Evolutionary conservation across 2,797 vertebrate genomes (phyloP), one percentile per base, ranked within the genome.

Genomic region (Peromyscus eremicus): DNA sequence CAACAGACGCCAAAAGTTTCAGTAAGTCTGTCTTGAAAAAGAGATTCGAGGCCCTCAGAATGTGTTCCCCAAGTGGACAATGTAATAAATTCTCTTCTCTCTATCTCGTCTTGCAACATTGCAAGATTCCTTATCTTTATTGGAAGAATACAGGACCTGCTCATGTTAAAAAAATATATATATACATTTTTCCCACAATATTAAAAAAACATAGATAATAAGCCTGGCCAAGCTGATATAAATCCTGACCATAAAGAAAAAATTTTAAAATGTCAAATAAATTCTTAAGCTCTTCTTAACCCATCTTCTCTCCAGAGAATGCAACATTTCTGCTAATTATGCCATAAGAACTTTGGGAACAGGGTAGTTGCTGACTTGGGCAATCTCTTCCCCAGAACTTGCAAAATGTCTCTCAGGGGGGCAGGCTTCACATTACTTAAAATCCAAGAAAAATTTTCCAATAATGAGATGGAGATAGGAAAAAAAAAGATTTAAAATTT

Each of bases 371-470:
- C 49, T 83, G 68, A 79, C 91, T 49, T 57, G 5, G 7, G 43
- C 57, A 90, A 90, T 93, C 19, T 62, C 32, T 91, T 91, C 49
- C 79, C 10, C 83, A 89, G 64, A 94, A 83, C 23, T 96, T 96
- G 55, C 34, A 92, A 89, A 94, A 92, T 25, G 0, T 43, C 32
- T 62, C 73, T 95, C 12, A 62, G 68, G 76, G 73, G 73, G 73
- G 0, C 49, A 89, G 23, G 49, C 0, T 49, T 37, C 4, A 71
- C 2, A 34, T 68, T 57, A 64, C 19, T 82, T 81, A 91, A 92
- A 88, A 87, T 37, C 3, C 4, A 92, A 89, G 32, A 55, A 90
- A 94, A 76, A 57, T 10, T 75, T 96, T 9, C 27, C 84, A 89
- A 19, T 79, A 88, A 90, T 93, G 21, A 87, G 5, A 29, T 92